Percentiles rank a stretch among this genome's conserved stretches.
phyloP scores from a whole-genome alignment of 2,113 vertebrate genomes.

The Patagioenas fasciata region DNA sequence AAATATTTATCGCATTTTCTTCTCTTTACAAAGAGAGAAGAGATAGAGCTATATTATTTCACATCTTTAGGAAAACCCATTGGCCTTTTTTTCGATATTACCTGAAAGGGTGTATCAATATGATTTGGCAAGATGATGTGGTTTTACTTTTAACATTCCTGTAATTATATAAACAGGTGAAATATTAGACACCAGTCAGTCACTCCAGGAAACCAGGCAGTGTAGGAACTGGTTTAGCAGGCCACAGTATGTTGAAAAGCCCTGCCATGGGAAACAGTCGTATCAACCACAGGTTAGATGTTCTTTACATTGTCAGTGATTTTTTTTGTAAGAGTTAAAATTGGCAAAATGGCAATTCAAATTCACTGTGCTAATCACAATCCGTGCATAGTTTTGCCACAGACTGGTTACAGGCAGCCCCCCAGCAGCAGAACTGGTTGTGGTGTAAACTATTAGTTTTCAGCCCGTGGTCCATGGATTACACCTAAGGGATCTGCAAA shows the following conservation, averaged over 20 bases:
- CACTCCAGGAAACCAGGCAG: background rate
- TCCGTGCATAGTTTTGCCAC: background rate
- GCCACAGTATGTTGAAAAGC: background rate
- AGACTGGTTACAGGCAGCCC: background rate
- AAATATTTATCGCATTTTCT: background rate
- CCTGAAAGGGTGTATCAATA: background rate
- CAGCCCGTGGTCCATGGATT: background rate
- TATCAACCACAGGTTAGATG: background rate
- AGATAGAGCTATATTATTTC: background rate
- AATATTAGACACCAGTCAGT: background rate
- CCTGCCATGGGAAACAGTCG: background rate
- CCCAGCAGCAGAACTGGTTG: background rate
- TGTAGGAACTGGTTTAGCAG: background rate
- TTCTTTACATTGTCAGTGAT: background rate
- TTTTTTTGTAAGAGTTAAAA: background rate
- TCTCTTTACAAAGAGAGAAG: background rate
- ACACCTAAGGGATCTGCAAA: background rate
- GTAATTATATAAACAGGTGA: background rate
- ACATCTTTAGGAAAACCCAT: background rate
- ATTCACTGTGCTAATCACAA: background rate
- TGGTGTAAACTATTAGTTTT: background rate
- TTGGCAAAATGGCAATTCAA: background rate
- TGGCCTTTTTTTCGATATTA: background rate
- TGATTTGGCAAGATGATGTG: background rate
- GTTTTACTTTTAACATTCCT: background rate